These are phyloP conservation scores for Drosophila bifasciata DNA, from an alignment of 1,140 invertebrate genomes.

Conservation along the genomic window DNA sequence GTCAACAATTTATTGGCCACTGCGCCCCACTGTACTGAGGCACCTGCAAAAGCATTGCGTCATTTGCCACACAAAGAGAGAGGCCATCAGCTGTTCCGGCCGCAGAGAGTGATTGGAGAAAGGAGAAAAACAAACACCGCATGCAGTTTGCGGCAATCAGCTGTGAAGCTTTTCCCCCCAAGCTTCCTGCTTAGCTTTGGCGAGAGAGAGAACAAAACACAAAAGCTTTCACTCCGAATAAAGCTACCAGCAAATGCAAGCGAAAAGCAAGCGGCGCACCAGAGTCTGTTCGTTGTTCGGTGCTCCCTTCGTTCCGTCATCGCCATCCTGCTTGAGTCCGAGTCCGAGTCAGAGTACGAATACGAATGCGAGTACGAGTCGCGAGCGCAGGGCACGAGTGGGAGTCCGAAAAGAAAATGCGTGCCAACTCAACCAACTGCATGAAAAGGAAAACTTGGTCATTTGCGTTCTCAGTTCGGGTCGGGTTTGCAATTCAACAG, in stretches of 20 bases:
- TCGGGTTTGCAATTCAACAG: slow-evolving; percentile 83
- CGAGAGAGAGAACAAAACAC: slow-evolving; percentile 29
- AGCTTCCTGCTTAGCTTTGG: slow-evolving; percentile 37
- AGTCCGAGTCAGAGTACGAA: slow-evolving; percentile 12
- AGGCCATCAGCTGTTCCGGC: slow-evolving; percentile 59
- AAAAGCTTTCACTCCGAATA: slow-evolving; percentile 59
- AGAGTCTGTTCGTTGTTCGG: slow-evolving; percentile 34
- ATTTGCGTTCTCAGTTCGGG: slow-evolving; percentile 79
- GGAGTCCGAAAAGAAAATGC: slow-evolving; percentile 47
- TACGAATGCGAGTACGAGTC: not conserved
- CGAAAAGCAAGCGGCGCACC: slow-evolving; percentile 72
- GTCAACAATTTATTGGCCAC: not conserved
- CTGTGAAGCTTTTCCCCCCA: slow-evolving; percentile 48
- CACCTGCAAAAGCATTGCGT: slow-evolving; percentile 57
- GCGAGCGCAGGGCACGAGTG: too few species aligned
- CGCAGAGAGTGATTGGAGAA: not conserved
- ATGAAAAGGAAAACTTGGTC: slow-evolving; percentile 80
- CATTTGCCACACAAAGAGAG: slow-evolving; percentile 45
- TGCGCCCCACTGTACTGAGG: slow-evolving; percentile 24
- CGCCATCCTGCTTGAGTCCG: slow-evolving; percentile 45
- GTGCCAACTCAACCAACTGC: slow-evolving; percentile 52
- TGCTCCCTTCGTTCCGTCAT: slow-evolving; percentile 29
- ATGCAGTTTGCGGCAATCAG: slow-evolving; percentile 48
- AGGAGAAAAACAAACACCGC: slow-evolving; percentile 15
- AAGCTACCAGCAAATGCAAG: slow-evolving; percentile 36